phyloP scores from a whole-genome alignment of 2,113 vertebrate species.

The Eptesicus fuscus region DNA sequence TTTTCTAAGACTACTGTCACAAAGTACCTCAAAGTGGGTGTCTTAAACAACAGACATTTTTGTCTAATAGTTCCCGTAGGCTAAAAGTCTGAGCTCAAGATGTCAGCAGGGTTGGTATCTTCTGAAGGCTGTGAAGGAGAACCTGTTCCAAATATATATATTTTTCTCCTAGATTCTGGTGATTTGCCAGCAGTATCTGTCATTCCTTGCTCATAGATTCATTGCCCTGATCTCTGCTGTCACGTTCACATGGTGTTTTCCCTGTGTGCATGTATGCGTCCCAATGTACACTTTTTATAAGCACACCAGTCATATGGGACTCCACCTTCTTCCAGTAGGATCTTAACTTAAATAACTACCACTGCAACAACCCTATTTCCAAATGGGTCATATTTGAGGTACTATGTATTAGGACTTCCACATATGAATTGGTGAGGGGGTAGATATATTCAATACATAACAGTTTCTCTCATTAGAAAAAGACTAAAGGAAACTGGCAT shows the following conservation, averaged over 20 bases:
- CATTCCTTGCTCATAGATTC: background rate
- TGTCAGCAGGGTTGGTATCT: background rate
- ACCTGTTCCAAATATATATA: too few species aligned
- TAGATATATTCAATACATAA: background rate
- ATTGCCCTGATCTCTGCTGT: background rate
- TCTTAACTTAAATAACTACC: background rate
- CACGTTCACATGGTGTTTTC: background rate
- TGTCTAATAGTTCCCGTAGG: background rate
- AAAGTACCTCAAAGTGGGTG: background rate
- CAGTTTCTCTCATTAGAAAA: background rate
- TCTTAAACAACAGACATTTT: background rate
- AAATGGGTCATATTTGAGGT: background rate
- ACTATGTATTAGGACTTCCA: background rate
- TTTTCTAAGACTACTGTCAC: background rate
- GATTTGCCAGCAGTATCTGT: background rate
- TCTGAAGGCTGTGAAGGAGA: background rate
- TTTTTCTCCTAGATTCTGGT: background rate
- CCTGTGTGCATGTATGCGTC: rapidly evolving
- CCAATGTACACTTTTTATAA: background rate
- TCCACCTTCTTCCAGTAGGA: background rate
- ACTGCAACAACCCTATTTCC: background rate
- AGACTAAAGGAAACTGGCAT: background rate
- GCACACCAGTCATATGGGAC: background rate
- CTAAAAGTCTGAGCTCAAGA: background rate
- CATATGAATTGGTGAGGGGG: background rate